Conservation (phyloP, 1,140 invertebrate genomes). For the Drosophila teissieri region DNA sequence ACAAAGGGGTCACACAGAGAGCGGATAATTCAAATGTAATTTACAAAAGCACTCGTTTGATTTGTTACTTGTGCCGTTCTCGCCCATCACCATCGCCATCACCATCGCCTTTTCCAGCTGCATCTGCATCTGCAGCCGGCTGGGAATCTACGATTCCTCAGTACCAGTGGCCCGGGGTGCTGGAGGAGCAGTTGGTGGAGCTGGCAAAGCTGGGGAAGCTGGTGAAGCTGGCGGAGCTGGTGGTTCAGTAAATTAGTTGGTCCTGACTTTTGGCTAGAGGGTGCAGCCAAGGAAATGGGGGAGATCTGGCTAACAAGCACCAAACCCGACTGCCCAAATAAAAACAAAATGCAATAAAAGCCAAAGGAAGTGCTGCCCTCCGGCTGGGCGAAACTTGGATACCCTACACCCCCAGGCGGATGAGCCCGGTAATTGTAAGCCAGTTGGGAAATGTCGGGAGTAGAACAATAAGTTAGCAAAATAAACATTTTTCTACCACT, state of each 20-base stretch:
- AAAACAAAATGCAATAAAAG: slow-evolving; percentile 56
- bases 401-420: slow-evolving; percentile 6
- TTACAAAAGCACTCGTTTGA: slow-evolving; percentile 81
- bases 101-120: slow-evolving; percentile 12
- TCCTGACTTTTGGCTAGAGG: slow-evolving; percentile 27
- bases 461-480: not conserved
- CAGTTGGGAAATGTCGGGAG: not conserved
- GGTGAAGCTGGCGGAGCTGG: slow-evolving; percentile 2
- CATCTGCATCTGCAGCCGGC: slow-evolving; percentile 39
- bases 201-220: not conserved
- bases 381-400: slow-evolving; percentile 18
- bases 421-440: slow-evolving; percentile 3
- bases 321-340: slow-evolving; percentile 40
- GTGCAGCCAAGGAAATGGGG: slow-evolving; percentile 24
- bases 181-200: not conserved
- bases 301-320: slow-evolving; percentile 45
- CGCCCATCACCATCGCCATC: not conserved
- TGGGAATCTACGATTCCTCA: not conserved
- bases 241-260: slow-evolving; percentile 66
- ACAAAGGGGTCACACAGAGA: slow-evolving; percentile 18
- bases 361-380: slow-evolving; percentile 13
- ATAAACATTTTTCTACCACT: not conserved
- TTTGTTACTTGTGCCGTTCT: slow-evolving; percentile 68
- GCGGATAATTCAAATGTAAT: slow-evolving; percentile 80
- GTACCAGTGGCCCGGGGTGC: no score